These are phyloP conservation scores for Pipa parva DNA, from an alignment of 2,113 vertebrate genomes.

Conservation along the genomic window DNA sequence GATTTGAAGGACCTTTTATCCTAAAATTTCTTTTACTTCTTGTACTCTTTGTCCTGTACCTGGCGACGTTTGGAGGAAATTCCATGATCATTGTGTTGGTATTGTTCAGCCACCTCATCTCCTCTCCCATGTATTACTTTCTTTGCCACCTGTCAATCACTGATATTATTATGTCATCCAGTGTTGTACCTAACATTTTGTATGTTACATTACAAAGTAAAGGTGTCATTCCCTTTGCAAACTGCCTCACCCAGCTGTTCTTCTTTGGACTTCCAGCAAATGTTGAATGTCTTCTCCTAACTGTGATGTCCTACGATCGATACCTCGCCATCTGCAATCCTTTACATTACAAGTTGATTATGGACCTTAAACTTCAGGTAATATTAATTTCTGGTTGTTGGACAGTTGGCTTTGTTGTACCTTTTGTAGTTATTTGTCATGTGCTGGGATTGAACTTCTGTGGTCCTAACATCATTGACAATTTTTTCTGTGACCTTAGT, in stretches of 20 bases:
- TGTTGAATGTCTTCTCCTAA: slow-evolving; percentile 35
- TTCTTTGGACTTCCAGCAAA: slow-evolving; percentile 17
- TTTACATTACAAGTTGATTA: slow-evolving; percentile 19
- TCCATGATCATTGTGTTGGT: slow-evolving; percentile 15
- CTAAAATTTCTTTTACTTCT: slow-evolving; percentile 5
- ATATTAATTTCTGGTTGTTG: background rate
- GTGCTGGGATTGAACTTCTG: background rate
- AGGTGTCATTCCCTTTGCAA: background rate
- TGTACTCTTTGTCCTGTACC: background rate
- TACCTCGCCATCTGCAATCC: slow-evolving; percentile 36
- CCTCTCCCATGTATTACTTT: slow-evolving; percentile 22
- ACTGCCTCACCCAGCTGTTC: slow-evolving; percentile 20
- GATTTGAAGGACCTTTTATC: background rate
- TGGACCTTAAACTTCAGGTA: background rate
- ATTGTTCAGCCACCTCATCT: background rate
- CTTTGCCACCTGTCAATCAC: slow-evolving; percentile 19
- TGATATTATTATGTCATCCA: slow-evolving; percentile 18
- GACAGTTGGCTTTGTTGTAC: background rate
- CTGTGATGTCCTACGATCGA: slow-evolving; percentile 38
- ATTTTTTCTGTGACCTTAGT: slow-evolving; percentile 31
- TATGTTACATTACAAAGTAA: background rate
- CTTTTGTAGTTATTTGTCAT: background rate
- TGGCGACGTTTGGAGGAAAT: slow-evolving; percentile 14
- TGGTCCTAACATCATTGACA: slow-evolving; percentile 9
- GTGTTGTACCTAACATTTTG: slow-evolving; percentile 11